Conservation (phyloP, 1,140 invertebrate species). For the Mizuhopecten yessoensis region DNA sequence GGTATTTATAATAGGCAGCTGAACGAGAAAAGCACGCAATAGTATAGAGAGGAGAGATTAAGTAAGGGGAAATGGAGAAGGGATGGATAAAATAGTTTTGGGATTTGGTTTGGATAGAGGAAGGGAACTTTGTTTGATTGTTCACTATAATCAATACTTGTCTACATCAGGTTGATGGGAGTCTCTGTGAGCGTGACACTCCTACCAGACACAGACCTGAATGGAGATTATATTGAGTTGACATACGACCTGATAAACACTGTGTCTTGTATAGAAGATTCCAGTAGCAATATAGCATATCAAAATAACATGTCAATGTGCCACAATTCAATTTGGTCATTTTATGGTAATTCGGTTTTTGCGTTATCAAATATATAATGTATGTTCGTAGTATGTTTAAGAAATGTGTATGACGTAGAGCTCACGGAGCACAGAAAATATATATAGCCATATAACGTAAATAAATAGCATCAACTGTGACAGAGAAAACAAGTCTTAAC, state of each 20-base stretch:
- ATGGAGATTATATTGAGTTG: neutral
- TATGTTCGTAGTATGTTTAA: too few species aligned
- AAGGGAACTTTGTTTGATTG: neutral
- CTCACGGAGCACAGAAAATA: too few species aligned
- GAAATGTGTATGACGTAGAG: too few species aligned
- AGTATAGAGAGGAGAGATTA: neutral
- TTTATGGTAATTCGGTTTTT: neutral
- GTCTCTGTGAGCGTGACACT: too few species aligned
- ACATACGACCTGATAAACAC: neutral
- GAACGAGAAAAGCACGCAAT: neutral
- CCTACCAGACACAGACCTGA: too few species aligned
- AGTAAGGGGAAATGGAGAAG: neutral
- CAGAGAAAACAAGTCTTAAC: too few species aligned
- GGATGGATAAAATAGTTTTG: neutral
- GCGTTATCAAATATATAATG: neutral
- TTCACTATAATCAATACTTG: neutral
- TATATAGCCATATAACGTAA: too few species aligned
- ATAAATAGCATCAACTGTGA: too few species aligned
- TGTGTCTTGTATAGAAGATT: neutral
- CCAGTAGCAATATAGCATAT: neutral
- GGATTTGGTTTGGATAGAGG: neutral
- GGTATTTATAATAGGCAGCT: neutral
- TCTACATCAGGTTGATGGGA: neutral
- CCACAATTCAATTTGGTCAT: constrained; percentile 9
- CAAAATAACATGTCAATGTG: neutral